These are phyloP conservation scores for Palythoa heliodiscus DNA, from an alignment of 92 coral and sea anemone species.

Conservation along the genomic window DNA sequence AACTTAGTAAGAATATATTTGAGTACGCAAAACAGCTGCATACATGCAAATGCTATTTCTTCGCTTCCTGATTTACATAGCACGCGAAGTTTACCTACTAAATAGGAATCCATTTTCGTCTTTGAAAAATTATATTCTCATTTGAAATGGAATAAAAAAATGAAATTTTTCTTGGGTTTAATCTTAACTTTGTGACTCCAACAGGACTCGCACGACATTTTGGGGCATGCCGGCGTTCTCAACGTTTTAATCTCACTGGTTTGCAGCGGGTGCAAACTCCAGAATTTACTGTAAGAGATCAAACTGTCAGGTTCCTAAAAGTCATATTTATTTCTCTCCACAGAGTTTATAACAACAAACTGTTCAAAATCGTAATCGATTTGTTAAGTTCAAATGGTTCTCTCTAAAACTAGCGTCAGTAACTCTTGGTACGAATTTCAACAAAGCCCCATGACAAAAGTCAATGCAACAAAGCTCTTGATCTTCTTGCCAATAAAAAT, in stretches of 20 bases:
- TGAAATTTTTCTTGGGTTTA: not conserved
- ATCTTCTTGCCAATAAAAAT: too few relatives aligned
- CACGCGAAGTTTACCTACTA: not conserved
- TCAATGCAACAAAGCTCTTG: too few relatives aligned
- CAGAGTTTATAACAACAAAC: too few relatives aligned
- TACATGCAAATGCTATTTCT: not conserved
- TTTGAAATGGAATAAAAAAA: not conserved
- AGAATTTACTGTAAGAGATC: conserved; percentile 2
- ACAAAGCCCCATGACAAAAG: too few relatives aligned
- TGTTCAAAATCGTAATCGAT: too few relatives aligned
- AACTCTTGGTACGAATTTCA: too few relatives aligned
- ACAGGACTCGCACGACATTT: not conserved
- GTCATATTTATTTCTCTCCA: too few relatives aligned
- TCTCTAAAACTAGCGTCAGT: too few relatives aligned
- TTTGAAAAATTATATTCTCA: not conserved
- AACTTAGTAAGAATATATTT: not conserved
- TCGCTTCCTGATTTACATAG: not conserved
- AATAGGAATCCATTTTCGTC: not conserved
- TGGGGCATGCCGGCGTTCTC: not conserved
- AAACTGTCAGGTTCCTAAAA: not conserved
- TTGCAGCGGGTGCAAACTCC: not conserved
- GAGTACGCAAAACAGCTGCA: not conserved
- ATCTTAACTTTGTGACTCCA: not conserved
- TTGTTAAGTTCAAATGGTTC: too few relatives aligned
- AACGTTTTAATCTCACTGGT: not conserved